Evolutionary conservation across 2,888 invertebrate genomes (phyloP), one percentile per base, ranked within the genome.

Genomic region (Rapana venosa): DNA sequence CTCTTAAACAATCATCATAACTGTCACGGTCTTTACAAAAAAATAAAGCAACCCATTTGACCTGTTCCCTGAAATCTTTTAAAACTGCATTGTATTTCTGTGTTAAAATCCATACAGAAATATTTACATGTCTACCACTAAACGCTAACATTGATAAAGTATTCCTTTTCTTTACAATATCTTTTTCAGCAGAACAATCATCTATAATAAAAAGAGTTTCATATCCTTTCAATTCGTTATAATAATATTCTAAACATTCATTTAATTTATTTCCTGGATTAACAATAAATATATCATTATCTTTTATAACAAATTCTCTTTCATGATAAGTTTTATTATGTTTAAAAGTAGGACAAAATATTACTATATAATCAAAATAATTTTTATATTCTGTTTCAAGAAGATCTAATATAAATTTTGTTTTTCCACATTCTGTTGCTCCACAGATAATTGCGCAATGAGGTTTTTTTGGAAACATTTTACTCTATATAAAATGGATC

Each of bases 121-220:
- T 74, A 74, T 74, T 74, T n/a, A 74, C 74, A n/a, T 74, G 74
- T 74, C 74, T 74, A 30, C n/a, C 74, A 11, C 74, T 74, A n/a
- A 74, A 74, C n/a, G 74, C 74, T 74, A 74, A 74, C 74, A 74
- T 74, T 74, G 74, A 74, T n/a, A 74, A n/a, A 74, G 74, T n/a
- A n/a, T 74, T 74, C n/a, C 74, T 74, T 74, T 74, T 74, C 74
- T 74, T 74, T n/a, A n/a, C 74, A n/a, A 74, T 74, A 74, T 74
- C 74, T n/a, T 74, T 74, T 74, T 74, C 74, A n/a, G 74, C 74
- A 0, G 74, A 74, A n/a, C 74, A 74, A n/a, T n/a, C n/a, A n/a
- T n/a, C 6, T 74, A 74, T 74, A 8, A 74, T 74, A 74, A 74
- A 74, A n/a, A 74, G 74, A 74, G 74, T n/a, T 74, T 74, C 74